Percentiles rank a stretch among this genome's conserved stretches.
These are phyloP conservation scores for Pseudolycoriella hygida DNA, from an alignment of 2,888 invertebrate species.

Conservation along the genomic window DNA sequence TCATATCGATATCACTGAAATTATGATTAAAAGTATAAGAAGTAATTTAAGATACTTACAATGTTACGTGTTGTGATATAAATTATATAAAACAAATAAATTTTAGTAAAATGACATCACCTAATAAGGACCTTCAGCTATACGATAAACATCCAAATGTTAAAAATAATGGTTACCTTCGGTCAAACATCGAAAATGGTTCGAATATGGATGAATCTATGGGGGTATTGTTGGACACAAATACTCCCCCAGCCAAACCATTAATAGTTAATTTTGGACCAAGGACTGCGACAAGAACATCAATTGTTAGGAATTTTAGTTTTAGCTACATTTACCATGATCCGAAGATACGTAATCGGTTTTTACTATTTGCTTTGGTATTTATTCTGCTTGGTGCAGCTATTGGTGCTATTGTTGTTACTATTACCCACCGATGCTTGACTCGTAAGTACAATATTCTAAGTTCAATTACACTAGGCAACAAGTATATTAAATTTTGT, in stretches of 20 bases:
- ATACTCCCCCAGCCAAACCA: not conserved
- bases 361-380: not conserved
- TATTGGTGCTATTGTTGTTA: not conserved
- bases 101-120: slow-evolving; percentile 1
- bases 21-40: no score
- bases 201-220: not conserved
- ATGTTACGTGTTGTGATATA: no score
- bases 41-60: no score
- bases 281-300: not conserved
- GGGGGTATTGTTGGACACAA: not conserved
- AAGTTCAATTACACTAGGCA: no score
- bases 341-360: not conserved
- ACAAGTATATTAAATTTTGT: no score
- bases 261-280: not conserved
- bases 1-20: no score
- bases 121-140: not conserved
- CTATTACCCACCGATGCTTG: no score
- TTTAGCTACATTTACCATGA: not conserved
- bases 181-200: not conserved
- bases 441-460: no score
- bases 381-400: not conserved
- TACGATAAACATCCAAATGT: not conserved
- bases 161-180: not conserved
- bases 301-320: not conserved
- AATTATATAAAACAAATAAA: not conserved